Evolutionary conservation across 2,797 vertebrate species (phyloP).

Genomic region (Darevskia nairensis): DNA sequence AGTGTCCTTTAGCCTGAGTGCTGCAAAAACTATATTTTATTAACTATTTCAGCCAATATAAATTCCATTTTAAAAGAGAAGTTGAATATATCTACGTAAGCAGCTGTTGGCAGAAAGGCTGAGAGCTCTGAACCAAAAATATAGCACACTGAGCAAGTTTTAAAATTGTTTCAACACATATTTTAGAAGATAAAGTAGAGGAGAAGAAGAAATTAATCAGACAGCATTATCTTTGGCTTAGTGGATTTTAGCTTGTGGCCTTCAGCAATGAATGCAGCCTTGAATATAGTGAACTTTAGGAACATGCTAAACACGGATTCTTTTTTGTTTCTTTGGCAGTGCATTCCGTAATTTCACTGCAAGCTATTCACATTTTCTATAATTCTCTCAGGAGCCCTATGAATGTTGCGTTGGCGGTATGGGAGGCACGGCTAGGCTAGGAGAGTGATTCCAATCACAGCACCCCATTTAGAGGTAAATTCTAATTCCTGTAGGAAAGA

Average conservation of each 20-base stretch:
- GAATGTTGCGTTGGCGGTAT: not conserved
- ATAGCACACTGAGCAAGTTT: not conserved
- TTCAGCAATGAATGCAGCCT: not conserved
- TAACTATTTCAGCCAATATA: not conserved
- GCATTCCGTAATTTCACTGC: not conserved
- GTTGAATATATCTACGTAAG: not conserved
- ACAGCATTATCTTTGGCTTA: not conserved
- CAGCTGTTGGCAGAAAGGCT: not conserved
- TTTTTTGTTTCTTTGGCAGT: not conserved
- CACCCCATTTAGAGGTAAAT: not conserved
- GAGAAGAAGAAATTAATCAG: not conserved
- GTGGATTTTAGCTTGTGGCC: not conserved
- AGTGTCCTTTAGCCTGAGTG: not conserved
- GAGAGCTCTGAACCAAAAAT: not conserved
- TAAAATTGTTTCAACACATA: not conserved
- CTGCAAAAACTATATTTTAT: not conserved
- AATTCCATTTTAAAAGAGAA: not conserved
- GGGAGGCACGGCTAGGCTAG: not conserved
- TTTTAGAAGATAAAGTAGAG: not conserved
- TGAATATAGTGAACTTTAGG: not conserved
- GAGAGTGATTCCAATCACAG: too few relatives aligned
- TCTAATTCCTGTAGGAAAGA: not conserved
- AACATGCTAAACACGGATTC: not conserved
- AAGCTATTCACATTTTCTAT: not conserved
- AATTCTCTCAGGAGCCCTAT: not conserved